A percentile compares a stretch with the other conserved stretches of the same genome.
phyloP scores from a whole-genome alignment of 2,797 vertebrate species.

The Megalops cyprinoides region DNA sequence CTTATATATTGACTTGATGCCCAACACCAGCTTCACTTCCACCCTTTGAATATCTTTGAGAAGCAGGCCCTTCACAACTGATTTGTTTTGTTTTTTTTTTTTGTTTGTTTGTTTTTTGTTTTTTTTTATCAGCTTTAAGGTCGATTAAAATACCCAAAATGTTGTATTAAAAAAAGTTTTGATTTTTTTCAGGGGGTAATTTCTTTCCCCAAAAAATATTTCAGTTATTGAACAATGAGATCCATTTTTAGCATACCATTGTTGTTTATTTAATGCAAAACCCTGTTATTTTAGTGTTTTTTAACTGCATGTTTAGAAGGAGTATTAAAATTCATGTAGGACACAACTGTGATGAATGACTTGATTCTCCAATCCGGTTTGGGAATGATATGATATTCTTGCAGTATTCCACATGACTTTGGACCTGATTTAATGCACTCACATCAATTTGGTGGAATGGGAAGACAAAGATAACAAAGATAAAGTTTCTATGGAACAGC shows the following conservation, averaged over 20 bases:
- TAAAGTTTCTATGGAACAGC: background rate
- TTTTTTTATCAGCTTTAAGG: too few relatives aligned
- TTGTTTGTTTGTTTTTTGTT: too few relatives aligned
- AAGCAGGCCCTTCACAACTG: background rate
- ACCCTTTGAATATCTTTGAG: background rate
- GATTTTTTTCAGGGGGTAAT: too few relatives aligned
- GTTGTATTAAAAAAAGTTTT: too few relatives aligned
- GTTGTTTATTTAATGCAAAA: background rate
- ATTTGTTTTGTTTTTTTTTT: too few relatives aligned
- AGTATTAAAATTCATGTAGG: background rate
- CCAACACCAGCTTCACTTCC: background rate
- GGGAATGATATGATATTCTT: background rate
- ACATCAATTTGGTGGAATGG: constrained; percentile 6
- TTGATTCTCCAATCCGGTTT: background rate
- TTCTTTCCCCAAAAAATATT: background rate
- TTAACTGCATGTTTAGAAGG: background rate
- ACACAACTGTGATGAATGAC: constrained; percentile 13
- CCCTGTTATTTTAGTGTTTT: background rate
- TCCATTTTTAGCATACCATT: background rate
- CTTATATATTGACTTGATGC: background rate
- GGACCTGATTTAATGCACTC: background rate
- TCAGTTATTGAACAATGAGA: background rate
- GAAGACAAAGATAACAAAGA: constrained; percentile 13
- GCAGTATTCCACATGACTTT: background rate
- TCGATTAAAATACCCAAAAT: too few relatives aligned